These are phyloP conservation scores for Numida meleagris DNA, from an alignment of 2,113 vertebrate species.

Conservation along the genomic window DNA sequence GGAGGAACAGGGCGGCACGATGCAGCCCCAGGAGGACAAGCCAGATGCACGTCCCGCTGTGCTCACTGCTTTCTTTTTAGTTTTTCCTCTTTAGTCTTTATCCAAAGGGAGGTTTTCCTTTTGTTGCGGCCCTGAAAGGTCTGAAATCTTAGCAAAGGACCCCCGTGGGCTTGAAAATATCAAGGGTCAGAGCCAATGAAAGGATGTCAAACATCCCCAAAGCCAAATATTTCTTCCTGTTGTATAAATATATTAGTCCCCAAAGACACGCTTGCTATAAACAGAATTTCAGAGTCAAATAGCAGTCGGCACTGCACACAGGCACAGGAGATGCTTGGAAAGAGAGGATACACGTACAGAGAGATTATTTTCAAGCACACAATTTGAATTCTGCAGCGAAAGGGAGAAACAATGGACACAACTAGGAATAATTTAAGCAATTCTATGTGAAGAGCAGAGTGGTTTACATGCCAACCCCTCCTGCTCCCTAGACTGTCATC, in stretches of 20 bases:
- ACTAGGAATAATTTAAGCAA: background rate
- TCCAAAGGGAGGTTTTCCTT: background rate
- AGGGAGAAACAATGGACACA: background rate
- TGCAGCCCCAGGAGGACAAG: background rate
- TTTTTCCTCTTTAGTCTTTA: background rate
- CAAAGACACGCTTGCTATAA: background rate
- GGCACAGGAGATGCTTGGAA: background rate
- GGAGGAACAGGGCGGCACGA: background rate
- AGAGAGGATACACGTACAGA: accelerated
- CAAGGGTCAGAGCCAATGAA: conserved; percentile 24
- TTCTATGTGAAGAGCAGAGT: accelerated
- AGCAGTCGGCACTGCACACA: background rate
- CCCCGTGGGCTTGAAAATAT: background rate
- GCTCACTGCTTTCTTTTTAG: background rate
- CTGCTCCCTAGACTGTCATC: background rate
- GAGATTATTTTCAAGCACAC: background rate
- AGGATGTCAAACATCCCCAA: background rate
- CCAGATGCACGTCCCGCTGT: accelerated
- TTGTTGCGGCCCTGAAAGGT: background rate
- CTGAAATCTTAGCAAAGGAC: background rate
- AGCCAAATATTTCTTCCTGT: conserved; percentile 19
- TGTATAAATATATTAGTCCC: background rate
- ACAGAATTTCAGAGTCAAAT: background rate
- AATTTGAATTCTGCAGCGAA: background rate
- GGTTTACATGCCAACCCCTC: accelerated